Evolutionary conservation across 35 echinoderm and acorn worm genomes (phyloP).

Genomic region (Stichopus chloronotus): DNA sequence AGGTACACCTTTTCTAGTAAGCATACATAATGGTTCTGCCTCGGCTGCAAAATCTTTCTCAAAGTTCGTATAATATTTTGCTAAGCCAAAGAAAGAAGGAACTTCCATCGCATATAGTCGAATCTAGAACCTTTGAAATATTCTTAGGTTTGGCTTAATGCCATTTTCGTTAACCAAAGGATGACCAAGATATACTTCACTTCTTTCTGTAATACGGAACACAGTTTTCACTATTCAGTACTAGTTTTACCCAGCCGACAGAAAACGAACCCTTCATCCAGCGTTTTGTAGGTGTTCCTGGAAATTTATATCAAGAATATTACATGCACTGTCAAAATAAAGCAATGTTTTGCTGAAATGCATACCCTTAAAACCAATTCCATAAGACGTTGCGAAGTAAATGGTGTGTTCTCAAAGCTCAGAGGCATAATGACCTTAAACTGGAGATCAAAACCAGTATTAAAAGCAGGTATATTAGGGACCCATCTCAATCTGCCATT

Average conservation of each 20-base stretch:
- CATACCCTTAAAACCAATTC: slow-evolving; percentile 56
- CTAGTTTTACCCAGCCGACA: no score
- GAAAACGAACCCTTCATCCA: no score
- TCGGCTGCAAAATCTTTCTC: no score
- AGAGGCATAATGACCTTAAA: slow-evolving; percentile 78
- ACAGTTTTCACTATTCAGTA: no score
- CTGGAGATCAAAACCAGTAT: slow-evolving; percentile 54
- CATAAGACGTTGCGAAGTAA: slow-evolving; percentile 76
- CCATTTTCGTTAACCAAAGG: no score
- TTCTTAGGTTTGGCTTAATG: no score
- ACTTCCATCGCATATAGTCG: not conserved
- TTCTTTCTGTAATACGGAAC: no score
- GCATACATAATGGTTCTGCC: no score
- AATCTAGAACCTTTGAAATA: no score
- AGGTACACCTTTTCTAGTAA: no score
- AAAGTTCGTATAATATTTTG: not conserved
- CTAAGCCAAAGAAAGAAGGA: not conserved
- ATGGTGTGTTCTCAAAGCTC: slow-evolving; percentile 65
- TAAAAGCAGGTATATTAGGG: slow-evolving; percentile 70
- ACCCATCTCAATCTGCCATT: slow-evolving; percentile 6
- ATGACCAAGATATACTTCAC: no score
- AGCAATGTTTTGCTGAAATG: slow-evolving; percentile 73
- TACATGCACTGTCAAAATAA: not conserved
- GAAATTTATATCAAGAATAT: not conserved
- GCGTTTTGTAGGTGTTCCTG: not conserved